Evolutionary conservation across 2,888 invertebrate genomes (phyloP).

Genomic region (Kryphioiulus occultus): DNA sequence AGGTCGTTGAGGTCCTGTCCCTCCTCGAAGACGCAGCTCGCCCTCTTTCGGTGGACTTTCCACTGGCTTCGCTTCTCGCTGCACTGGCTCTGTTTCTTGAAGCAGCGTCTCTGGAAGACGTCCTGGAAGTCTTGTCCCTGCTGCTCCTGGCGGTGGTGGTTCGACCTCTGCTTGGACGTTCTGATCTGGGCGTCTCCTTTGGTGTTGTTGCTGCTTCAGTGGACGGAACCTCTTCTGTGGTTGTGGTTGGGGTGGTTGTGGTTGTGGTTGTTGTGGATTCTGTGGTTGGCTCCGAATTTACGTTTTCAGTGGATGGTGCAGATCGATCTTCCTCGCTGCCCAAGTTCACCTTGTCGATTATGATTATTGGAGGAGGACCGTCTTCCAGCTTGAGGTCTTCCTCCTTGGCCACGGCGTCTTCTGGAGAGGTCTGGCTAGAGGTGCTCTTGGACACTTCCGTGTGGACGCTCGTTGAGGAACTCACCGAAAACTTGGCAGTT

Average conservation of each 20-base stretch:
- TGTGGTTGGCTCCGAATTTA: not conserved
- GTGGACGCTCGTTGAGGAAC: conserved; percentile 49
- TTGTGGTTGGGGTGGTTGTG: conserved; percentile 17
- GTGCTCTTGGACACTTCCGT: conserved; percentile 46
- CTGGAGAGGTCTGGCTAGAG: not conserved
- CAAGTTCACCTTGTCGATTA: conserved; percentile 47
- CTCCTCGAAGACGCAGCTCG: not conserved
- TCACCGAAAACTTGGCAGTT: conserved; percentile 49
- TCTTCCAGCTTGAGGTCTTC: conserved; percentile 16
- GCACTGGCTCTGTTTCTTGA: not conserved
- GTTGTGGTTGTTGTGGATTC: conserved; percentile 18
- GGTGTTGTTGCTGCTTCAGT: not conserved
- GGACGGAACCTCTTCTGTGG: not conserved
- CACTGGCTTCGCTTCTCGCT: not conserved
- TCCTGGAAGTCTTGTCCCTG: conserved; percentile 3
- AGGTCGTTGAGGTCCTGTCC: not conserved
- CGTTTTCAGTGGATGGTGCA: not conserved
- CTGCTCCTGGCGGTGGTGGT: not conserved
- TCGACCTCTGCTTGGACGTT: not conserved
- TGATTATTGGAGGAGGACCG: conserved; percentile 45
- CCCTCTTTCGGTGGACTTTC: not conserved
- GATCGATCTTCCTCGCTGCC: not conserved
- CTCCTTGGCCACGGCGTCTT: not conserved
- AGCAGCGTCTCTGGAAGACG: not conserved
- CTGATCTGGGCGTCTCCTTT: not conserved